Percentiles rank a stretch among this genome's conserved stretches.
These are phyloP conservation scores for Xiphias gladius DNA, from an alignment of 2,113 vertebrate species.

Conservation along the genomic window DNA sequence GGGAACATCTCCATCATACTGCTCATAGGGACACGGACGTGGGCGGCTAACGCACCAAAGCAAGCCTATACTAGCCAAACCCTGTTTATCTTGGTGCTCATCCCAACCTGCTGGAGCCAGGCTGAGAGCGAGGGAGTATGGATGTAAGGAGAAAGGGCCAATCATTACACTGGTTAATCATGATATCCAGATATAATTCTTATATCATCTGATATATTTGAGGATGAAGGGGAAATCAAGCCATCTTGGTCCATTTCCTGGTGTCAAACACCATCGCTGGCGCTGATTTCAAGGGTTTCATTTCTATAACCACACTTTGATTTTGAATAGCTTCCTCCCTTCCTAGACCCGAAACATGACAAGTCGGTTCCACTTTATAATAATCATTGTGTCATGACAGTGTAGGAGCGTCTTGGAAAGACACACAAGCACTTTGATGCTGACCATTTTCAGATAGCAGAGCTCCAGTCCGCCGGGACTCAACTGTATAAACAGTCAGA, in stretches of 20 bases:
- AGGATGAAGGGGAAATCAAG: neutral
- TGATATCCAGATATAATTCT: constrained; percentile 8
- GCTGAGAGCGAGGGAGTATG: neutral
- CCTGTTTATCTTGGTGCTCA: constrained; percentile 72
- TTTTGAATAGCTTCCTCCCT: constrained; percentile 6
- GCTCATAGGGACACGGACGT: constrained; percentile 63
- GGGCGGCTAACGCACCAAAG: constrained; percentile 54
- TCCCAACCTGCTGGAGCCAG: constrained; percentile 53
- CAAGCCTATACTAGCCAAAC: constrained; percentile 55
- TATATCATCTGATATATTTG: neutral
- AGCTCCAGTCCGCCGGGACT: constrained; percentile 52
- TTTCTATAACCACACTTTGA: neutral
- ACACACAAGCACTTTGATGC: constrained; percentile 34
- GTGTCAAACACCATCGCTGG: neutral
- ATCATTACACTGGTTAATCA: neutral
- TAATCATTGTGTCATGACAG: constrained; percentile 15
- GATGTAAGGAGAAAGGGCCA: neutral
- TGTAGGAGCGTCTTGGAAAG: constrained; percentile 35
- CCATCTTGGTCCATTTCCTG: neutral
- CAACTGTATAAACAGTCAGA: constrained; percentile 60
- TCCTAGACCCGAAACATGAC: neutral
- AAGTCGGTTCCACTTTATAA: constrained; percentile 13
- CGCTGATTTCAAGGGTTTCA: neutral
- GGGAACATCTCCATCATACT: constrained; percentile 66
- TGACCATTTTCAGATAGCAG: constrained; percentile 49